Percentiles rank a stretch among this genome's conserved stretches.
Conservation (phyloP, 1,140 invertebrate species). For the Macrotrachela quadricornifera region DNA sequence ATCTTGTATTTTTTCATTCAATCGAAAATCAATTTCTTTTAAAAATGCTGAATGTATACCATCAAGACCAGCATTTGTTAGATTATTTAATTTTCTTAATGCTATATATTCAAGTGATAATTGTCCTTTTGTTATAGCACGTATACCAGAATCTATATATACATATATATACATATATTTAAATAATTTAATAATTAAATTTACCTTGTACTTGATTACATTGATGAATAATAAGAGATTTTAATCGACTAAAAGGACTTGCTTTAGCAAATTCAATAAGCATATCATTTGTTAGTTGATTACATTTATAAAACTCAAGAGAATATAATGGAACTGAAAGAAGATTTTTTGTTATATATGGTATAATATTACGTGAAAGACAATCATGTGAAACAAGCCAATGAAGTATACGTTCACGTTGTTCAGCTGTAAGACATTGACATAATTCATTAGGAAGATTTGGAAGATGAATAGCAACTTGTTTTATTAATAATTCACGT, state of each 20-base stretch:
- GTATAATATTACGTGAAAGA: slow-evolving; percentile 12
- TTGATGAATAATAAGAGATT: too few relatives aligned
- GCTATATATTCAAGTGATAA: slow-evolving; percentile 12
- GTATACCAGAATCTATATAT: slow-evolving; percentile 15
- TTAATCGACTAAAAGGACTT: too few relatives aligned
- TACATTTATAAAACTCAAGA: slow-evolving; percentile 16
- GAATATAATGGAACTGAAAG: slow-evolving; percentile 11
- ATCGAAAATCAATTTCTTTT: slow-evolving; percentile 11
- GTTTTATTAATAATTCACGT: too few relatives aligned
- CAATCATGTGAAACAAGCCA: slow-evolving; percentile 16
- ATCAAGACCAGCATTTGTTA: slow-evolving; percentile 12
- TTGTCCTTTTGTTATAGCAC: slow-evolving; percentile 13
- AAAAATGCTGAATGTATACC: slow-evolving; percentile 12
- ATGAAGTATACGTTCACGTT: not conserved
- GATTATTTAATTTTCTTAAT: slow-evolving; percentile 11
- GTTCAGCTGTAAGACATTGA: too few relatives aligned
- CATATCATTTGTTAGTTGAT: slow-evolving; percentile 14
- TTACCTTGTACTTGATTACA: not conserved
- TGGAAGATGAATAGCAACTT: too few relatives aligned
- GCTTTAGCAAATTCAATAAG: slow-evolving; percentile 2
- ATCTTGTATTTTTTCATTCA: slow-evolving; percentile 11
- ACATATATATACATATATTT: not conserved
- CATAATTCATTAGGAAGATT: too few relatives aligned
- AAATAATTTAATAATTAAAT: not conserved
- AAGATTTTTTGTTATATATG: slow-evolving; percentile 13